These are phyloP conservation scores for Aspidiotus destructor DNA, from an alignment of 2,888 invertebrate species.

Conservation along the genomic window DNA sequence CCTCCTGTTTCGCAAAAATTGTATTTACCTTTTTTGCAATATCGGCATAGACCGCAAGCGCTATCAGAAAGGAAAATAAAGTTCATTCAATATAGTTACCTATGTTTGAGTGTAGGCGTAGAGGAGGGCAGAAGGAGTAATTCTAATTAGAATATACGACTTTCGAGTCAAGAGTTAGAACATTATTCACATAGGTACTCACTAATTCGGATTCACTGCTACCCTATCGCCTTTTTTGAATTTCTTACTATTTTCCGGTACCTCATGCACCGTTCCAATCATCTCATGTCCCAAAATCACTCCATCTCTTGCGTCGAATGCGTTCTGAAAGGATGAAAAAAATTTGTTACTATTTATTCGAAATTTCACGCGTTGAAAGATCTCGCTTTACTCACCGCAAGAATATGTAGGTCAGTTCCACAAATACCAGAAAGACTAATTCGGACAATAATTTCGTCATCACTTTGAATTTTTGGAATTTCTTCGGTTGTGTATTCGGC, in stretches of 20 bases:
- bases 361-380: no score
- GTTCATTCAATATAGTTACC: no score
- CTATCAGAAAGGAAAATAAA: neutral
- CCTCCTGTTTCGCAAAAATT: conserved; percentile 55
- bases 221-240: conserved; percentile 16
- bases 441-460: conserved; percentile 53
- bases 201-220: conserved; percentile 22
- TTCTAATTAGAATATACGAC: no score
- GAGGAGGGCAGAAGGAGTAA: no score
- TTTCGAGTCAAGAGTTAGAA: no score
- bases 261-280: conserved; percentile 5
- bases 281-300: conserved; percentile 24
- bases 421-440: conserved; percentile 61
- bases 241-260: neutral
- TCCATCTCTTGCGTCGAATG: conserved; percentile 10
- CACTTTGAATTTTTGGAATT: conserved; percentile 47
- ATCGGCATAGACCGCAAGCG: conserved; percentile 49
- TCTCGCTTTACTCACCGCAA: conserved; percentile 47
- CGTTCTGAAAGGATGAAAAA: conserved; percentile 5
- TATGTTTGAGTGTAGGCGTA: no score
- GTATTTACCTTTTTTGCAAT: conserved; percentile 54
- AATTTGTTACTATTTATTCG: no score
- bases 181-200: neutral
- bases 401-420: conserved; percentile 62
- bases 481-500: conserved; percentile 40